Evolutionary conservation across 2,888 invertebrate genomes (phyloP), one percentile per base, ranked within the genome.

Genomic region (Cremastinae sp.): DNA sequence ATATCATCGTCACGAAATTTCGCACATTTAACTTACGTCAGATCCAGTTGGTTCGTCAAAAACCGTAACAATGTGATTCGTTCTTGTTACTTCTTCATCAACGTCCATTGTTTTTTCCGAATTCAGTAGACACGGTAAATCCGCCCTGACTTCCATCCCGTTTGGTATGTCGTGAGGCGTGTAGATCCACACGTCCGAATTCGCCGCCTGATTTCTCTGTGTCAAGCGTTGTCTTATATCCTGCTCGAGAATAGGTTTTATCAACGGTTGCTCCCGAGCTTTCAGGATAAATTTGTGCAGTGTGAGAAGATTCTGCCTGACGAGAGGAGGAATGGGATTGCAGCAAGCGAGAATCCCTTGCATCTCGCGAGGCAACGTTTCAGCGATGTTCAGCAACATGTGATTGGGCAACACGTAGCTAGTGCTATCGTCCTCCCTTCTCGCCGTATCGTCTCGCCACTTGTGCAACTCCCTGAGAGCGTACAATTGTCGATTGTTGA

Each of bases 391-490:
- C 65, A 98, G 87, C 90, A 99, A 89, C 98, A 98, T 98, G 89
- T 98, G 98, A 90, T 98, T 98, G 0, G 99, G 98, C 72, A 99
- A 91, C 54, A 99, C 95, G 90, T 96, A 99, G 92, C 94, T 94
- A 47, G 93, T 92, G 87, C 98, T 98, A 90, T 99, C 99, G 90
- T 99, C 99, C 85, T 97, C 95, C 66, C 92, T 90, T 28, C 99
- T 91, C 0, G 98, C 97, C 4, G 94, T 91, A 12, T 90, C 85
- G 89, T 99, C 98, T 53, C 99, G 92, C 99, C 99, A 99, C 59
- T 92, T 91, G 89, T 94, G 97, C 10, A 99, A 89, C 83, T 95
- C 92, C 80, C 93, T 93, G 36, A 99, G 91, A 0, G 98, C 98
- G 83, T 92, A 93, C 87, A 97, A 87, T 89, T 99, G 98, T 38